phyloP scores from a whole-genome alignment of 2,888 invertebrate species.

The Chelonus formosanus region DNA sequence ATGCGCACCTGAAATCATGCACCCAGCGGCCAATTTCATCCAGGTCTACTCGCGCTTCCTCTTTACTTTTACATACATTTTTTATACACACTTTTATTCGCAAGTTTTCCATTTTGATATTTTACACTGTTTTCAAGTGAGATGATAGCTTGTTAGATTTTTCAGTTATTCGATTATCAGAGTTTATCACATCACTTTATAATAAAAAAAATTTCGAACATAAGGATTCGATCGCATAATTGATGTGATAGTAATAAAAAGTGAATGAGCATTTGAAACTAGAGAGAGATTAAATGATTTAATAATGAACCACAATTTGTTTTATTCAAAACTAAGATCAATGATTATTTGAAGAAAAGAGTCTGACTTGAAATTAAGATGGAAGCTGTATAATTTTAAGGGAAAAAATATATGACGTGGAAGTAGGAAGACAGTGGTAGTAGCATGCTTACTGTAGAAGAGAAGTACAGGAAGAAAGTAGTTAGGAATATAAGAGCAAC shows the following conservation, averaged over 20 bases:
- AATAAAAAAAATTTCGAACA: too few species aligned
- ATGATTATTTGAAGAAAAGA: too few species aligned
- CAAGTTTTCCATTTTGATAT: too few species aligned
- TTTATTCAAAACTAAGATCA: background rate
- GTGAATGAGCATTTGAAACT: too few species aligned
- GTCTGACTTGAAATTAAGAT: background rate
- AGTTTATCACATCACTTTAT: too few species aligned
- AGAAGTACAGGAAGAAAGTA: too few species aligned
- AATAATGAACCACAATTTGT: too few species aligned
- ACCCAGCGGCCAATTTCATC: constrained; percentile 15
- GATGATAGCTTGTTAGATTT: background rate
- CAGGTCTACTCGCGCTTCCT: background rate
- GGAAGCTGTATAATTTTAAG: too few species aligned
- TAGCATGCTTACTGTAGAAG: background rate
- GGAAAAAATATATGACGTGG: background rate
- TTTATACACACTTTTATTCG: background rate
- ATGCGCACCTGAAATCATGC: constrained; percentile 38
- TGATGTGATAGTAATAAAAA: too few species aligned
- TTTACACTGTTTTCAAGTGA: background rate
- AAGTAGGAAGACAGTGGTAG: background rate
- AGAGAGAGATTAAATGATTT: too few species aligned
- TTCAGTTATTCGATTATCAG: background rate
- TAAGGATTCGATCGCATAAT: too few species aligned
- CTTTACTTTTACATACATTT: background rate
- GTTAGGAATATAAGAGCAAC: constrained; percentile 10